Evolutionary conservation across 2,113 vertebrate species (phyloP), one percentile per base, ranked within the genome.

Genomic region (zebrafish (Danio rerio)): DNA sequence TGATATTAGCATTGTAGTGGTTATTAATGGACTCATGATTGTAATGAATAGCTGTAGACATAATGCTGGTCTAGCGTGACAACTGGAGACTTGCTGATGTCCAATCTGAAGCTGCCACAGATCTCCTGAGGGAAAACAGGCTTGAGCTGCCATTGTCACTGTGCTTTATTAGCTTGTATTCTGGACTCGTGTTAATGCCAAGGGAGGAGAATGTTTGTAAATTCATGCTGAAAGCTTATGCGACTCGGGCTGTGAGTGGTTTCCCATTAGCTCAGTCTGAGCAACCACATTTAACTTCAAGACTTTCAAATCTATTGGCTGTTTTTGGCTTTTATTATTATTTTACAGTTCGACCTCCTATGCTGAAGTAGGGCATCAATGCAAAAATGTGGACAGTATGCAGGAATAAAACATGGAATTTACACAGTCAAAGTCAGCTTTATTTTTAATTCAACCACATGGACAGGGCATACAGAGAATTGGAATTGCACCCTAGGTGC

Each of bases 21-120:
- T 83, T 83, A 49, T 76, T 80, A 72, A 49, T 69, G 45, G 82
- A 62, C 58, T 55, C 53, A 12, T 43, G 58, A 73, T 18, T 63
- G 72, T 85, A 83, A 82, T 74, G 71, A 87, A 76, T 49, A 53
- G 62, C 85, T 56, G 72, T 70, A 79, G 50, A 81, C 49, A 72
- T 58, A 50, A 65, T 58, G 42, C 16, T 68, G 15, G n/a, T 62
- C 76, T 63, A 42, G 31, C 3, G 31, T 31, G 31, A 31, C 31
- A 31, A 31, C 31, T 4, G 40, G 76, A 72, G 80, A 81, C 53
- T 63, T 79, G 53, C 18, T 84, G 82, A 82, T 86, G 62, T 63
- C 65, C 49, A 31, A 45, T 59, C 81, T 85, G 74, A 68, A 80
- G 13, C n/a, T 68, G 21, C 49, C 43, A 82, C 42, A 31, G 76